A percentile compares a stretch with the other conserved stretches of the same genome.
Evolutionary conservation across 1,140 invertebrate species (phyloP).

Genomic region (Zaprionus lachaisei): DNA sequence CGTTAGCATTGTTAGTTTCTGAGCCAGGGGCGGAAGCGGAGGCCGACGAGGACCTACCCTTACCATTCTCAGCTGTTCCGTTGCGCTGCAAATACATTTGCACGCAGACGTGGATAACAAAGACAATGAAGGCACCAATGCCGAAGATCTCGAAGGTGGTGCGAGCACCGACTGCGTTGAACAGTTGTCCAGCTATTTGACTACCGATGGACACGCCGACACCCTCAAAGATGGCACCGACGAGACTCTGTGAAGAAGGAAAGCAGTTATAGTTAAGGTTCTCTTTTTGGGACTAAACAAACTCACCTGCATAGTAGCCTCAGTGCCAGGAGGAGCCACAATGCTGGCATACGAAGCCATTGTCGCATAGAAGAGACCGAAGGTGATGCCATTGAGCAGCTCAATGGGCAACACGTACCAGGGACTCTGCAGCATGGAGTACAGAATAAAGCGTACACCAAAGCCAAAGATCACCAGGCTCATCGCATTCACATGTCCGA

Average conservation of each 20-base stretch:
- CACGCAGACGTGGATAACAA: conserved; percentile 87
- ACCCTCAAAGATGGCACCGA: conserved; percentile 94
- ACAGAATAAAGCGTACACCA: conserved; percentile 91
- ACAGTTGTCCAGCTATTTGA: conserved; percentile 89
- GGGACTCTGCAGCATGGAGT: conserved; percentile 91
- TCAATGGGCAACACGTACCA: conserved; percentile 95
- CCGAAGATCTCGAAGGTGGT: conserved; percentile 90
- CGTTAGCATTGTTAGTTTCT: conserved; percentile 36
- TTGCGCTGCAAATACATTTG: conserved; percentile 84
- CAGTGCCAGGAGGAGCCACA: conserved; percentile 93
- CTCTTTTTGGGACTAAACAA: not conserved
- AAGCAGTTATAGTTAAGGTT: not conserved
- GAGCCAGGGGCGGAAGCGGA: conserved; percentile 20
- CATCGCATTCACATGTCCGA: conserved; percentile 94
- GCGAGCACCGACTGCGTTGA: conserved; percentile 87
- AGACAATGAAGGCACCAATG: conserved; percentile 87
- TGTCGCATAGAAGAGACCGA: conserved; percentile 94
- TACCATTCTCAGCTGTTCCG: conserved; percentile 70
- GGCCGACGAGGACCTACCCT: conserved; percentile 58
- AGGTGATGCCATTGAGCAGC: conserved; percentile 93
- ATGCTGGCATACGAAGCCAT: conserved; percentile 95
- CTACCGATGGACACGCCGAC: conserved; percentile 92
- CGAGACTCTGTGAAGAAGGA: conserved; percentile 87
- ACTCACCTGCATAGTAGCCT: conserved; percentile 91
- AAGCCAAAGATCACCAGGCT: conserved; percentile 91